Evolutionary conservation across 1,140 invertebrate species (phyloP).

Genomic region (Drosophila seguyi): DNA sequence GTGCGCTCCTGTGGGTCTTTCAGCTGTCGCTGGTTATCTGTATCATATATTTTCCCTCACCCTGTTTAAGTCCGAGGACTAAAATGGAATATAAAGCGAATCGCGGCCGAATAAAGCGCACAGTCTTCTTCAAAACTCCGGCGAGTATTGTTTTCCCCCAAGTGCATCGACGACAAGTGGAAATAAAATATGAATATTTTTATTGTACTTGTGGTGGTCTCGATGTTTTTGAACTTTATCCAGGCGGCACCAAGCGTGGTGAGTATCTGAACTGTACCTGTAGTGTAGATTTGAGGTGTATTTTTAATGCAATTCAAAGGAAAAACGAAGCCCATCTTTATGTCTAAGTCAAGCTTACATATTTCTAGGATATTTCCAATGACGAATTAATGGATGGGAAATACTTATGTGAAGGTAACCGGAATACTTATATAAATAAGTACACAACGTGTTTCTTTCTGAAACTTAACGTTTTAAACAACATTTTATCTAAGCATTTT

Average conservation of each 20-base stretch:
- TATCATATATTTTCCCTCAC: conserved; percentile 30
- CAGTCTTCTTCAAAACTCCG: conserved; percentile 44
- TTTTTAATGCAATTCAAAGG: neutral
- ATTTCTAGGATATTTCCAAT: conserved; percentile 42
- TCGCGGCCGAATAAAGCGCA: conserved; percentile 4
- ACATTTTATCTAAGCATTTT: neutral
- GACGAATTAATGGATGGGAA: conserved; percentile 54
- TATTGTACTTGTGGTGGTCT: conserved; percentile 33
- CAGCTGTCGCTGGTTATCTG: conserved; percentile 27
- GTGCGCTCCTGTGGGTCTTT: conserved; percentile 33
- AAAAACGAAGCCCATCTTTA: neutral
- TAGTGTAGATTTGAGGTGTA: neutral
- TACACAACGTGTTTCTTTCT: neutral
- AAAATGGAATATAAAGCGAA: conserved; percentile 55
- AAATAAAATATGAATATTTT: conserved; percentile 54
- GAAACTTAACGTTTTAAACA: no score
- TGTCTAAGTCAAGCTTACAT: neutral
- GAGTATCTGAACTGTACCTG: conserved; percentile 1
- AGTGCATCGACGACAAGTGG: conserved; percentile 7
- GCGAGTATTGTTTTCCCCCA: conserved; percentile 27
- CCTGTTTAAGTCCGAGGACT: conserved; percentile 45
- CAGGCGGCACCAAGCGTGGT: conserved; percentile 40
- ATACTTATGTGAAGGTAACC: conserved; percentile 54
- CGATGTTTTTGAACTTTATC: conserved; percentile 35
- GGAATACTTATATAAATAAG: neutral